phyloP scores from a whole-genome alignment of 2,888 invertebrate species.

The Ectropis crepuscularia region DNA sequence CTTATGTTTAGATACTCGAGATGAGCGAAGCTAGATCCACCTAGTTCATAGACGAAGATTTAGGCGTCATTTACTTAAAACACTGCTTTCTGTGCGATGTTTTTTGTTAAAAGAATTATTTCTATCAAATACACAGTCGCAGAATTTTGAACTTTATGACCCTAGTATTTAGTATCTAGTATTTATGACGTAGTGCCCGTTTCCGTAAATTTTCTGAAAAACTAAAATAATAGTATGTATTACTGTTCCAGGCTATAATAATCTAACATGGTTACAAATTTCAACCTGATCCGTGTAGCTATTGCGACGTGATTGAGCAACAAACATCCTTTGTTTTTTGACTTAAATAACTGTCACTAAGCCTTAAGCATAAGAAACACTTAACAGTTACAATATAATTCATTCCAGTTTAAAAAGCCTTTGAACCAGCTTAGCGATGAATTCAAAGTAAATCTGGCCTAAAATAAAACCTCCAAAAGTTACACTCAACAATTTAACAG shows the following conservation, averaged over 20 bases:
- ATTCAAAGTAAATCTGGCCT: constrained; percentile 16
- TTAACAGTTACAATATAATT: too few relatives aligned
- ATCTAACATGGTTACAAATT: too few relatives aligned
- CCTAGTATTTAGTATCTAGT: background rate
- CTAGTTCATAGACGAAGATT: constrained; percentile 3
- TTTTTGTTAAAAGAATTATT: constrained; percentile 5
- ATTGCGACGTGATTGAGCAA: too few relatives aligned
- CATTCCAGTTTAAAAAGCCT: background rate
- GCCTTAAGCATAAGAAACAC: too few relatives aligned
- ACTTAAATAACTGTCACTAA: too few relatives aligned
- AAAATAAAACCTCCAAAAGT: constrained; percentile 29
- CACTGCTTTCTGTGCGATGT: constrained; percentile 7
- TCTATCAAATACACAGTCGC: background rate
- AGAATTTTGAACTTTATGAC: constrained; percentile 2
- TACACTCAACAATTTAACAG: constrained; percentile 39
- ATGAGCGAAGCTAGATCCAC: background rate
- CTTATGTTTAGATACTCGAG: constrained; percentile 3
- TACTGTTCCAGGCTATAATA: too few relatives aligned
- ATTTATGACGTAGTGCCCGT: too few relatives aligned
- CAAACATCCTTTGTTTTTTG: too few relatives aligned
- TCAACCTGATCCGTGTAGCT: too few relatives aligned
- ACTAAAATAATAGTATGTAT: too few relatives aligned
- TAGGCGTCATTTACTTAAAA: constrained; percentile 1
- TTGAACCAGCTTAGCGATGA: constrained; percentile 2
- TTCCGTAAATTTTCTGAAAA: too few relatives aligned